phyloP scores from a whole-genome alignment of 2,888 invertebrate genomes.

The Crepidodera aurea region DNA sequence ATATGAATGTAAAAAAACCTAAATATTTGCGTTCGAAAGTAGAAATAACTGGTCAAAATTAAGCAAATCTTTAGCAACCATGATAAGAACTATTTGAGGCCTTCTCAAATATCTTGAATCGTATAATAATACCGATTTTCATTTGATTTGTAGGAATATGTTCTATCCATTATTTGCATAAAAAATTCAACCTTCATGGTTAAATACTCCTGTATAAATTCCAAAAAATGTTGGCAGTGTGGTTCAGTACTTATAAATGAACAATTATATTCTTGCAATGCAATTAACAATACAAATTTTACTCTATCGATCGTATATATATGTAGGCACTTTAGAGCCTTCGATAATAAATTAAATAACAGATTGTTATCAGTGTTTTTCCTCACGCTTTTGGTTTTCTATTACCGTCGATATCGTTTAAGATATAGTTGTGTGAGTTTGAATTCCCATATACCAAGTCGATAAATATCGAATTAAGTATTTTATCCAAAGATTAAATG shows the following conservation, averaged over 20 bases:
- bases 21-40: too few relatives aligned
- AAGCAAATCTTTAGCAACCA: too few relatives aligned
- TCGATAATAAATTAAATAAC: slow-evolving; percentile 40
- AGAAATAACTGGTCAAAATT: too few relatives aligned
- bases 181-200: slow-evolving; percentile 6
- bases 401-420: slow-evolving; percentile 32
- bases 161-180: too few relatives aligned
- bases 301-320: slow-evolving; percentile 28
- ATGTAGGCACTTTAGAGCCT: slow-evolving; percentile 33
- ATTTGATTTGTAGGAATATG: too few relatives aligned
- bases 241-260: slow-evolving; percentile 28
- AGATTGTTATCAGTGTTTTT: slow-evolving; percentile 34
- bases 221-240: not conserved
- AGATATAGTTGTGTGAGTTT: slow-evolving; percentile 27
- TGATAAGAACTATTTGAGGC: too few relatives aligned
- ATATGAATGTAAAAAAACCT: too few relatives aligned
- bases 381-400: slow-evolving; percentile 38
- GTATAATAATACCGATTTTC: too few relatives aligned
- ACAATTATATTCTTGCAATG: slow-evolving; percentile 36
- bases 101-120: too few relatives aligned
- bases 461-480: slow-evolving; percentile 30
- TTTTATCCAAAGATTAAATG: slow-evolving; percentile 12
- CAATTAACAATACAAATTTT: slow-evolving; percentile 35
- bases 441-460: slow-evolving; percentile 30
- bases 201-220: not conserved